Conservation (phyloP, 2,888 invertebrate genomes). For the Rhopalosiphum nymphaeae region DNA sequence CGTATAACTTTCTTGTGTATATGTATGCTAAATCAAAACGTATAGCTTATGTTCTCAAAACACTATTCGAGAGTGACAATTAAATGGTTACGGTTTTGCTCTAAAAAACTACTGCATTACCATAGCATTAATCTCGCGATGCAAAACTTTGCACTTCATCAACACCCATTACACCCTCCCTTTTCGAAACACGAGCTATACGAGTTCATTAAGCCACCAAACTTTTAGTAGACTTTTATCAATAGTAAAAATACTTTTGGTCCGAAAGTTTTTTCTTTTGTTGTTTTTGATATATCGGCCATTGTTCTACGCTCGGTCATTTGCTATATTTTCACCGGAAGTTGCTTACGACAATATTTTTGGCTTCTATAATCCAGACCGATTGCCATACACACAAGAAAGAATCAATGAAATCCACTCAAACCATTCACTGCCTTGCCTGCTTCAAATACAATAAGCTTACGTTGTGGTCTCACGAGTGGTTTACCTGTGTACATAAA, state of each 20-base stretch:
- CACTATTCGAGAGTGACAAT: neutral
- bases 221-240: constrained; percentile 49
- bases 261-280: neutral
- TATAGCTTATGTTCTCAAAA: neutral
- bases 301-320: constrained; percentile 8
- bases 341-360: constrained; percentile 33
- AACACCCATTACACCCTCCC: neutral
- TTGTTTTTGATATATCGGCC: constrained; percentile 23
- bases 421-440: neutral
- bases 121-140: constrained; percentile 22
- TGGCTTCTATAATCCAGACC: neutral
- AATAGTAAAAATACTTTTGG: constrained; percentile 44
- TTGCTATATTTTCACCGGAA: neutral
- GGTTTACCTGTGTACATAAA: neutral
- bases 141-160: constrained; percentile 25
- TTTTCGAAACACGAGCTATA: neutral
- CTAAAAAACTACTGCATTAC: neutral
- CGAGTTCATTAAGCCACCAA: constrained; percentile 27
- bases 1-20: neutral
- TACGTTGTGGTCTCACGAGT: too few species aligned
- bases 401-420: neutral
- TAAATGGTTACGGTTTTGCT: neutral
- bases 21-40: neutral
- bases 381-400: neutral
- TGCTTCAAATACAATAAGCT: too few species aligned